These are phyloP conservation scores for Drosophila pseudoananassae DNA, from an alignment of 1,140 invertebrate genomes.

Conservation along the genomic window DNA sequence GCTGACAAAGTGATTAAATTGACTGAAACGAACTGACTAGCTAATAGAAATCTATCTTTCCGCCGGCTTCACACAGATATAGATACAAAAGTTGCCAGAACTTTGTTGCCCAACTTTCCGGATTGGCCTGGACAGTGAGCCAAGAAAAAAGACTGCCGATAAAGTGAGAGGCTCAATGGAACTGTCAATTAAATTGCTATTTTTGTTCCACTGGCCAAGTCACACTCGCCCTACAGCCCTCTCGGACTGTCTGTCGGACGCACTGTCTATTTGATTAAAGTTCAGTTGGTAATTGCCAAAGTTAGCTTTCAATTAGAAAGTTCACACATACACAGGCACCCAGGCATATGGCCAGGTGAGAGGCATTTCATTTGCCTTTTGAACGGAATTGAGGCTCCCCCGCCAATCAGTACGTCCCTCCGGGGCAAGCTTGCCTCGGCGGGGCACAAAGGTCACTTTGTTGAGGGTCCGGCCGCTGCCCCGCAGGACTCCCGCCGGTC, in stretches of 20 bases:
- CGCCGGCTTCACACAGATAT: slow-evolving; percentile 19
- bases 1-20: slow-evolving; percentile 83
- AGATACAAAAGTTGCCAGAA: slow-evolving; percentile 49
- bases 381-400: slow-evolving; percentile 24
- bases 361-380: slow-evolving; percentile 70
- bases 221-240: slow-evolving; percentile 16
- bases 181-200: slow-evolving; percentile 76
- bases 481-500: not conserved
- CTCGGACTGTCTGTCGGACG: not conserved
- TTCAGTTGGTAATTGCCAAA: slow-evolving; percentile 76
- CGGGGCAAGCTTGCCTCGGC: not conserved
- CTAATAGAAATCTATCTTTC: slow-evolving; percentile 69
- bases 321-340: slow-evolving; percentile 27
- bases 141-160: not conserved
- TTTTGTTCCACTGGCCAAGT: slow-evolving; percentile 67
- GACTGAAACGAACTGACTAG: slow-evolving; percentile 68
- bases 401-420: slow-evolving; percentile 40
- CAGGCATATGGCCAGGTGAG: slow-evolving; percentile 36
- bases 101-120: slow-evolving; percentile 44
- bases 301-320: slow-evolving; percentile 81
- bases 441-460: slow-evolving; percentile 69
- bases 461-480: slow-evolving; percentile 18
- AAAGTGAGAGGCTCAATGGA: slow-evolving; percentile 59
- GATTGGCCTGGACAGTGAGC: slow-evolving; percentile 22
- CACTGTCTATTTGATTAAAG: slow-evolving; percentile 71